phyloP scores from a whole-genome alignment of 53 echinoderm and acorn worm species.

The Paelopatides confundens region DNA sequence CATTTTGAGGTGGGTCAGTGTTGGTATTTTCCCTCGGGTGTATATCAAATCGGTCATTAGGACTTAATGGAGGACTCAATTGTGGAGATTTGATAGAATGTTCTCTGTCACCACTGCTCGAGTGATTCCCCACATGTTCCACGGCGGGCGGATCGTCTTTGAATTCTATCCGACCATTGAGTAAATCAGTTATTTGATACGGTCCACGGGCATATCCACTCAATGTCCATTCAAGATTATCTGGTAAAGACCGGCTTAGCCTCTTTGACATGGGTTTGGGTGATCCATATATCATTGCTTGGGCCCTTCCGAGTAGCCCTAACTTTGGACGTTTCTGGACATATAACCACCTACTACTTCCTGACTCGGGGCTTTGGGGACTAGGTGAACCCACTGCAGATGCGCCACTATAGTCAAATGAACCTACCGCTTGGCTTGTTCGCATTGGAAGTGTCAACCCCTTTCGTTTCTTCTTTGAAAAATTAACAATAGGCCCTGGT shows the following conservation, averaged over 20 bases:
- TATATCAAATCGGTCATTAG: background rate
- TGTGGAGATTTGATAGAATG: background rate
- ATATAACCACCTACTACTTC: background rate
- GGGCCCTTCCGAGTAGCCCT: constrained; percentile 33
- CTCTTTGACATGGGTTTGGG: constrained; percentile 29
- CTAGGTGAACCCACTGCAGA: background rate
- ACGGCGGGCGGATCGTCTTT: background rate
- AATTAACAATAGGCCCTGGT: background rate
- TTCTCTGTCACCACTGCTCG: background rate
- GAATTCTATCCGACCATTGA: constrained; percentile 14
- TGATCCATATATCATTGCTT: constrained; percentile 36
- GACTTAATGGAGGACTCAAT: background rate
- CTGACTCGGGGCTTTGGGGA: constrained; percentile 22
- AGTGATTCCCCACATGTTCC: background rate
- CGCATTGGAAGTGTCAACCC: constrained; percentile 17
- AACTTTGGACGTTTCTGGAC: constrained; percentile 35
- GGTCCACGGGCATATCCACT: constrained; percentile 37
- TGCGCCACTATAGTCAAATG: constrained; percentile 16
- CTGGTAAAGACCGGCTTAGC: constrained; percentile 35
- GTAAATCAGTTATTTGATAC: constrained; percentile 38
- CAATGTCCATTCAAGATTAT: constrained; percentile 41
- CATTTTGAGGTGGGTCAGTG: background rate
- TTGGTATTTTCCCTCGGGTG: background rate
- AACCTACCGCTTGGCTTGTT: constrained; percentile 2
- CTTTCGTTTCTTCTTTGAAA: constrained; percentile 25